A percentile compares a stretch with the other conserved stretches of the same genome.
Conservation (phyloP, 2,888 invertebrate species). For the Cerceris ruficornis region DNA sequence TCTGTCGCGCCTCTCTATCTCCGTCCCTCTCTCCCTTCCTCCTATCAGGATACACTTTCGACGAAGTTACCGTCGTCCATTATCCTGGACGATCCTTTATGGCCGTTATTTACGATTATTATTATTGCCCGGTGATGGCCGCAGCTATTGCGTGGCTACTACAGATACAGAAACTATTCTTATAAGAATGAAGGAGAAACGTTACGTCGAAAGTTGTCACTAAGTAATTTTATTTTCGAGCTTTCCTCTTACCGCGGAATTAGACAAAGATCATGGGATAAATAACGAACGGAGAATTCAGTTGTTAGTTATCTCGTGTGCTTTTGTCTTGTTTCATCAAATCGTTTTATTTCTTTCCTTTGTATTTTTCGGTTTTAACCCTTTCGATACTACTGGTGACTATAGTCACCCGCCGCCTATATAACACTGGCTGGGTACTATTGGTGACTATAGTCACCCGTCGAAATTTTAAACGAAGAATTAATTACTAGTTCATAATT, state of each 20-base stretch:
- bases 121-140: constrained; percentile 64
- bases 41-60: constrained; percentile 57
- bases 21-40: constrained; percentile 3
- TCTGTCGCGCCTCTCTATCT: constrained; percentile 12
- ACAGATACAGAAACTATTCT: constrained; percentile 54
- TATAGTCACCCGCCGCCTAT: too few relatives aligned
- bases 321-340: too few relatives aligned
- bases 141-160: constrained; percentile 46
- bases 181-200: not conserved
- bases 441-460: too few relatives aligned
- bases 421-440: too few relatives aligned
- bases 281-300: constrained; percentile 15
- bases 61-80: constrained; percentile 55
- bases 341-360: too few relatives aligned
- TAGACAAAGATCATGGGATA: constrained; percentile 22
- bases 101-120: constrained; percentile 74
- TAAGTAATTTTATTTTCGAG: constrained; percentile 49
- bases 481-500: too few relatives aligned
- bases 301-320: not conserved
- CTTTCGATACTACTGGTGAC: too few relatives aligned
- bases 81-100: constrained; percentile 68
- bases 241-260: constrained; percentile 27
- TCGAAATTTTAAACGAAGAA: too few relatives aligned
- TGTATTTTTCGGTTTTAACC: too few relatives aligned
- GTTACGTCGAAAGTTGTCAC: constrained; percentile 28